Base-by-base conservation (phyloP, 1,140 invertebrate species). In the Rhagoletis zephyria region DNA sequence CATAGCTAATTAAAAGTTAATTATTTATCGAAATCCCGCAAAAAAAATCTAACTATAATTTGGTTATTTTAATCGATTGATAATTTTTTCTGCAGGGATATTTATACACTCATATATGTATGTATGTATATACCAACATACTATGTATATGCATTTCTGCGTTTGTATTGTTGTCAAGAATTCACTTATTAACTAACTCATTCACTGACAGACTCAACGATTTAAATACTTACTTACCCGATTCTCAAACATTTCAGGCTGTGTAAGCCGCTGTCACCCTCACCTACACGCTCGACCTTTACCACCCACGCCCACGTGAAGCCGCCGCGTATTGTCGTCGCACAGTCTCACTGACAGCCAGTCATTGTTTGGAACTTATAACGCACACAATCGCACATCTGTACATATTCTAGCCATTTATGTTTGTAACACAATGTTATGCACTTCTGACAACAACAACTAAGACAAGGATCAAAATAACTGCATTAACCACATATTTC, bases 181-280 rank as follows among this genome's bases (percentile, higher is more conserved):
- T 81, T 51, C 70, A 74, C 16, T 74, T 19, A 16, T 1, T 4
- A 19, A 77, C 70, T 77, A 16, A 56, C 74, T 10, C 74, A 30
- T n/a, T 74, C 42, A 74, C 7, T 56, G 10, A 10, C 10, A n/a
- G 59, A 67, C 48, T 81, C 74, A 56, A 12, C n/a, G 40, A 81
- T 48, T 81, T 12, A 81, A 81, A 9, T 7, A 56, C 48, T 81
- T 56, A 81, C 48, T 30, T 81, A 48, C 74, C 30, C 74, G 74
- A 56, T 81, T 51, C 19, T 56, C 74, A 48, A 81, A 81, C 74
- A 81, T 81, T 81, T 81, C 74, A 51, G 74, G 30, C 30, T n/a
- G 51, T 56, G 48, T 1, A 45, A 5, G 45, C 19, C n/a, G 12
- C 12, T n/a, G 16, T 14, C n/a, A 63, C n/a, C 16, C 4, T 1